Base-by-base conservation (phyloP, 2,113 vertebrate genomes). In the Caranx melampygus region DNA sequence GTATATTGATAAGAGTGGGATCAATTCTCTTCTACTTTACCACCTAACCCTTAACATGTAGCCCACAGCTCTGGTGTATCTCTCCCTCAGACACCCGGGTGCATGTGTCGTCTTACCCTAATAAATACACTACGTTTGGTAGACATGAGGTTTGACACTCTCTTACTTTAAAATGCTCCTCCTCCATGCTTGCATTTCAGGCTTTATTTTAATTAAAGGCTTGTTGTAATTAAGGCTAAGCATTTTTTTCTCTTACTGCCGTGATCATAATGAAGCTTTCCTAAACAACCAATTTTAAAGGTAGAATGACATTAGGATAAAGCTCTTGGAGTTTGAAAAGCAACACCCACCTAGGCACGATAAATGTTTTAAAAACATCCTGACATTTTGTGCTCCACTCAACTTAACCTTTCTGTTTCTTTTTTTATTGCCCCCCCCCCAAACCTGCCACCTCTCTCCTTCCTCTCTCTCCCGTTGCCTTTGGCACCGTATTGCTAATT, bases 401-500 rank as follows among this genome's bases (percentile, higher is more conserved):
- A 78, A 57, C 42, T 73, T 73, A 73, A 80, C 75, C 80, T 81
- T 81, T 81, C 70, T 52, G 6, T 49, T 79, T 67, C 40, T 60
- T 69, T 81, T 81, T 81, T 81, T 62, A 75, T 77, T 68, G 33
- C 54, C 35, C 61, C 54, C 34, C 55, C 33, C 52, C 33, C 13
- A 31, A 75, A 69, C 67, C 78, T 61, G 65, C 66, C 72, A 69
- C 57, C 52, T 62, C 40, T n/a, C 57, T 67, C 16, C 49, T 55
- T 59, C 65, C 57, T 62, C 67, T 34, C n/a, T n/a, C 73, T 65
- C 31, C 12, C 18, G 45, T 66, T 70, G 70, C 61, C 62, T 71
- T 59, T 72, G 79, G 77, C 81, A 78, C 58, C 68, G 72, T 63
- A 64, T 82, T 67, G 65, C 75, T 85, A 89, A 88, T 89, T 85